These are phyloP conservation scores for Euclidia mi DNA, from an alignment of 2,888 invertebrate species.

Conservation along the genomic window DNA sequence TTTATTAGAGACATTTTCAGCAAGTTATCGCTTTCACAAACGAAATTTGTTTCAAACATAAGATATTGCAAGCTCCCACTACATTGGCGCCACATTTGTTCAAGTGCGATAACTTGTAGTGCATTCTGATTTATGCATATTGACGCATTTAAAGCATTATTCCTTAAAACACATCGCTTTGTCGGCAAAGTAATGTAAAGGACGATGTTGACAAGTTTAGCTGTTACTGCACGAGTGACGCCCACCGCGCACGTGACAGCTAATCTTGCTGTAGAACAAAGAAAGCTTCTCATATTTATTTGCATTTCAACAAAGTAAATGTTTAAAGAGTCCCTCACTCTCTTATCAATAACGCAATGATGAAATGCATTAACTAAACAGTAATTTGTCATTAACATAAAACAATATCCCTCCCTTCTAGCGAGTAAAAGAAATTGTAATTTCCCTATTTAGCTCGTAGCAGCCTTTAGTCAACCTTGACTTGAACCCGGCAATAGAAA, in stretches of 20 bases:
- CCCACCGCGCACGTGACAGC: slow-evolving; percentile 67
- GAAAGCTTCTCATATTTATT: slow-evolving; percentile 84
- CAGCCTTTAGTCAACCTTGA: slow-evolving; percentile 57
- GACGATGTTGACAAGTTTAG: slow-evolving; percentile 75
- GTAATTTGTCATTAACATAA: slow-evolving; percentile 26
- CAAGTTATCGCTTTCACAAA: slow-evolving; percentile 87
- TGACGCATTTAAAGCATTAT: slow-evolving; percentile 82
- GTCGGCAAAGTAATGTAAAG: slow-evolving; percentile 75
- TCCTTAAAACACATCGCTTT: slow-evolving; percentile 87
- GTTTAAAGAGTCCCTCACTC: slow-evolving; percentile 26
- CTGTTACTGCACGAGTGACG: slow-evolving; percentile 65
- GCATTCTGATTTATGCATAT: slow-evolving; percentile 83
- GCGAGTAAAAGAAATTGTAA: slow-evolving; percentile 31
- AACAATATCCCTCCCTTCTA: slow-evolving; percentile 15
- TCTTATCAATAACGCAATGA: slow-evolving; percentile 21
- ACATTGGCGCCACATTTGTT: slow-evolving; percentile 75
- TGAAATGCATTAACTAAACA: slow-evolving; percentile 41
- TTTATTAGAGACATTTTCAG: slow-evolving; percentile 83
- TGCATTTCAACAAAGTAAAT: slow-evolving; percentile 69
- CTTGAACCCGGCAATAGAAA: slow-evolving; percentile 51
- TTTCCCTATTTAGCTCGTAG: slow-evolving; percentile 52
- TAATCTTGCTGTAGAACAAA: slow-evolving; percentile 76
- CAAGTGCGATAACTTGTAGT: slow-evolving; percentile 86
- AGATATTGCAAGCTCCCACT: slow-evolving; percentile 64
- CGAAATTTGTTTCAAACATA: slow-evolving; percentile 73